phyloP scores from a whole-genome alignment of 2,113 vertebrate genomes.

The Erythrocebus patas region DNA sequence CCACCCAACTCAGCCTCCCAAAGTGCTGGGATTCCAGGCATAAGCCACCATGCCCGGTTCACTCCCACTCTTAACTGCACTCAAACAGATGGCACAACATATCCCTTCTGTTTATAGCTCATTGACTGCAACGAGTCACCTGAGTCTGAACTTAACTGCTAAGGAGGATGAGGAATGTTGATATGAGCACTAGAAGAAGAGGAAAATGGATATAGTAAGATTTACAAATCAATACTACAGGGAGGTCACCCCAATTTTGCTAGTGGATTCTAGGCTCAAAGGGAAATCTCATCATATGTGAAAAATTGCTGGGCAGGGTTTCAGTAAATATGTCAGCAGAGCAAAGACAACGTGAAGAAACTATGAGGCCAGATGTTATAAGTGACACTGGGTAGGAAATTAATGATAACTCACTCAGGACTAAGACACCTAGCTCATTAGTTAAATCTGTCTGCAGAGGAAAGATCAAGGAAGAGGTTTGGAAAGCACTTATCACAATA shows the following conservation, averaged over 20 bases:
- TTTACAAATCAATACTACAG: neutral
- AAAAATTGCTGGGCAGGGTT: constrained; percentile 30
- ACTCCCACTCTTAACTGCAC: neutral
- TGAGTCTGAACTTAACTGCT: neutral
- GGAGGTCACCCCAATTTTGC: neutral
- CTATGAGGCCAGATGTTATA: neutral
- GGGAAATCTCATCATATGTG: neutral
- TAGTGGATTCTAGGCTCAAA: constrained; percentile 17
- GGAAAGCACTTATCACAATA: neutral
- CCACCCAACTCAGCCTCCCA: too few species aligned
- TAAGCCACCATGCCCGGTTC: too few species aligned
- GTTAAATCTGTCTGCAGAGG: constrained; percentile 20
- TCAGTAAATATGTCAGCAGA: constrained; percentile 16
- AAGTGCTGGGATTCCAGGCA: too few species aligned
- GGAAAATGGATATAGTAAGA: neutral
- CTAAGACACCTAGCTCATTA: neutral
- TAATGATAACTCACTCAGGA: constrained; percentile 35
- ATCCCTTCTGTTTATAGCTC: neutral
- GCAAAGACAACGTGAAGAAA: constrained; percentile 28
- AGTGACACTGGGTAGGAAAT: constrained; percentile 26
- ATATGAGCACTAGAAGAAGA: neutral
- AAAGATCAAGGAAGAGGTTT: neutral
- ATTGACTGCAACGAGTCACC: neutral
- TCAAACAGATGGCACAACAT: neutral
- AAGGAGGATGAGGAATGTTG: neutral